A percentile compares a stretch with the other conserved stretches of the same genome.
Conservation (phyloP, 2,113 vertebrate genomes). For the Daphoenositta chrysoptera region DNA sequence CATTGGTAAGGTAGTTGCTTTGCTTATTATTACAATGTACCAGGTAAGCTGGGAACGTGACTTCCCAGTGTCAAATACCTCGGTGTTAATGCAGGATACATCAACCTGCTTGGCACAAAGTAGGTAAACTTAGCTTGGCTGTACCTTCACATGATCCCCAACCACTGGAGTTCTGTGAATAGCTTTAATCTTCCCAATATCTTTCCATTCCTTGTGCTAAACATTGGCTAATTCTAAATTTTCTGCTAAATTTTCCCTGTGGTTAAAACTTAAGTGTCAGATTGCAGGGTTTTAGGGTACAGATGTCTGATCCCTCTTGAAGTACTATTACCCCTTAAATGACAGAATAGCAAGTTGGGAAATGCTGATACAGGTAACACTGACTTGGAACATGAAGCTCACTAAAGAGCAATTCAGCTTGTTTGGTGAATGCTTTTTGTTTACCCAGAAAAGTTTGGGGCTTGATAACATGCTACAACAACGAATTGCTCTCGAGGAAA, state of each 20-base stretch:
- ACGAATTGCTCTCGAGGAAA: conserved; percentile 27
- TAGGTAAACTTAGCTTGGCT: conserved; percentile 59
- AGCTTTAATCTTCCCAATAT: conserved; percentile 13
- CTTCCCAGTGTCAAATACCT: conserved; percentile 55
- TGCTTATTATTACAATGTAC: conserved; percentile 26
- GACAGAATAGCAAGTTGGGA: conserved; percentile 34
- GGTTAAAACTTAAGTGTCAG: conserved; percentile 50
- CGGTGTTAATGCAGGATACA: conserved; percentile 50
- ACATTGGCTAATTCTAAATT: conserved; percentile 75
- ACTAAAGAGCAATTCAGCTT: conserved; percentile 23
- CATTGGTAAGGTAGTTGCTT: conserved; percentile 54
- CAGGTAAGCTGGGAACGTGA: conserved; percentile 51
- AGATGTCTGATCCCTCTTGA: conserved; percentile 41
- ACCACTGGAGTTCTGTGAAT: conserved; percentile 28
- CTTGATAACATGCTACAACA: background rate
- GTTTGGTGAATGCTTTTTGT: conserved; percentile 31
- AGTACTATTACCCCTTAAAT: conserved; percentile 22
- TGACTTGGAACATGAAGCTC: conserved; percentile 13
- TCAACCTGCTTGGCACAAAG: conserved; percentile 57
- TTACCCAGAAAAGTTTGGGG: conserved; percentile 40
- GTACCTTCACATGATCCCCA: conserved; percentile 61
- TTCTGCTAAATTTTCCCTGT: conserved; percentile 46
- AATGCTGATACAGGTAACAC: conserved; percentile 32
- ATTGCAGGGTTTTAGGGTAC: conserved; percentile 29
- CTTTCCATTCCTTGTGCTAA: conserved; percentile 57